Evolutionary conservation across 2,888 invertebrate species (phyloP).

Genomic region (Amiota mariae): DNA sequence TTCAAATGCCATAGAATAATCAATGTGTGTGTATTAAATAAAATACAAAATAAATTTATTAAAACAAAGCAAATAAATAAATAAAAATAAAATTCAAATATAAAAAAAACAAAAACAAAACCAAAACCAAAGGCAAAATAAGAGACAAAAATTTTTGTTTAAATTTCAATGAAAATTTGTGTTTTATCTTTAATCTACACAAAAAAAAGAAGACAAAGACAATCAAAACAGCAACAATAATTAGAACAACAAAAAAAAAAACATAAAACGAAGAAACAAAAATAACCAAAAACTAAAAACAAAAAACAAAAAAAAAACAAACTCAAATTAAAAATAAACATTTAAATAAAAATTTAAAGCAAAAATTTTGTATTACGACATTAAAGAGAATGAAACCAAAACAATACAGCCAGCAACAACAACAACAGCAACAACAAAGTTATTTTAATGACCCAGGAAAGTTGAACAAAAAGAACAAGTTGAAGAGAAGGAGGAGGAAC

Average conservation of each 20-base stretch:
- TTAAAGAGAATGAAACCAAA: conserved; percentile 8
- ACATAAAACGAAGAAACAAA: conserved; percentile 47
- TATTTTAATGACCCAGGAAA: conserved; percentile 58
- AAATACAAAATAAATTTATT: too few relatives aligned
- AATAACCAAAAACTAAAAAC: conserved; percentile 28
- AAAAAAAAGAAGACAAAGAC: too few relatives aligned
- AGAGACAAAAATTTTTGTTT: too few relatives aligned
- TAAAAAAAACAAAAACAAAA: too few relatives aligned
- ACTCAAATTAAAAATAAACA: conserved; percentile 31
- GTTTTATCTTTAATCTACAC: too few relatives aligned
- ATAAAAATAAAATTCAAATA: too few relatives aligned
- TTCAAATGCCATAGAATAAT: too few relatives aligned
- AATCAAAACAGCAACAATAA: conserved; percentile 33
- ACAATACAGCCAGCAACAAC: background rate
- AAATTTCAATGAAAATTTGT: too few relatives aligned
- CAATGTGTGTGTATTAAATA: too few relatives aligned
- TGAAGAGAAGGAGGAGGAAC: too few relatives aligned
- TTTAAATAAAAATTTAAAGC: background rate
- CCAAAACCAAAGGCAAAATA: too few relatives aligned
- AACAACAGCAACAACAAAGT: conserved; percentile 56
- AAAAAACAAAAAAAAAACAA: background rate
- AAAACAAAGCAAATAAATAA: too few relatives aligned
- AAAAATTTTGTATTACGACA: conserved; percentile 4
- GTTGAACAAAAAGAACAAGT: background rate
- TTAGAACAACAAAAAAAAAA: conserved; percentile 36